Conservation (phyloP, 2,888 invertebrate species). For the Tuberolachnus salignus region DNA sequence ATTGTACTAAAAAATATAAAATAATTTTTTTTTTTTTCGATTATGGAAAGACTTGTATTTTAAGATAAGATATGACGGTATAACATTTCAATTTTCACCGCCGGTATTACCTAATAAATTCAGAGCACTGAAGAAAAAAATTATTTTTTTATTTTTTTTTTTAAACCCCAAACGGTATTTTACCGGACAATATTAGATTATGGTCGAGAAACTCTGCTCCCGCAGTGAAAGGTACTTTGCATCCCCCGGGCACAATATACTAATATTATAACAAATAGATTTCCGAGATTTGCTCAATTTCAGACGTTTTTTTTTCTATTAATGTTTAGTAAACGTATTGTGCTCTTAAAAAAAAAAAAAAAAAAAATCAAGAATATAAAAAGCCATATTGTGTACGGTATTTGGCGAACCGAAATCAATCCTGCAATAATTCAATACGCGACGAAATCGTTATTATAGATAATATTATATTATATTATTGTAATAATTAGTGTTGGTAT, state of each 20-base stretch:
- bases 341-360: no score
- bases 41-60: background rate
- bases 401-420: background rate
- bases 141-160: no score
- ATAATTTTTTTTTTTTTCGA: background rate
- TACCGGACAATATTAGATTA: no score
- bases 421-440: no score
- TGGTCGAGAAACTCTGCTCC: no score
- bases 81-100: background rate
- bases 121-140: background rate
- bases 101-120: background rate
- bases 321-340: no score
- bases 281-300: conserved; percentile 5
- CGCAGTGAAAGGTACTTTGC: conserved; percentile 19
- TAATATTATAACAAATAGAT: background rate
- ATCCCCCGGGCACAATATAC: background rate
- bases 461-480: background rate
- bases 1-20: background rate
- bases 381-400: background rate
- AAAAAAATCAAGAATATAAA: no score
- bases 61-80: background rate
- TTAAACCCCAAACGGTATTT: conserved; percentile 13
- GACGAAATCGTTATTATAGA: no score
- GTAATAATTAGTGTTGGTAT: background rate
- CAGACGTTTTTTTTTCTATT: no score